These are phyloP conservation scores for Lepus europaeus DNA, from an alignment of 2,113 vertebrate genomes.

Conservation along the genomic window DNA sequence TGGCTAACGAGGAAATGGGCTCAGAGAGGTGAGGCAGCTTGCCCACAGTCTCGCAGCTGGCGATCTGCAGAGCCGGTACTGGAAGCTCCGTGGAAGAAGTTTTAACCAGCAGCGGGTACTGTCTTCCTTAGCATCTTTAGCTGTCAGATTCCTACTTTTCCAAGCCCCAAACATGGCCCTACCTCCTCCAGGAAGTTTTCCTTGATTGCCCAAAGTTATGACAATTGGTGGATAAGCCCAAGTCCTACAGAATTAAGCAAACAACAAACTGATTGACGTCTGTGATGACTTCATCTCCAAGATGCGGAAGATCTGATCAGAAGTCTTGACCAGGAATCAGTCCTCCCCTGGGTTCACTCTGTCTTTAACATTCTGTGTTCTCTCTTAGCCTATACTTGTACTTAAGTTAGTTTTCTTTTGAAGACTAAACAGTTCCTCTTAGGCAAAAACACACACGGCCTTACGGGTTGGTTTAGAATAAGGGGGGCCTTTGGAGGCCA, in stretches of 20 bases:
- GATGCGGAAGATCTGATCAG: too few relatives aligned
- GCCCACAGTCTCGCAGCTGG: not conserved
- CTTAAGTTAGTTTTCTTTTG: too few relatives aligned
- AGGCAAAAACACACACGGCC: too few relatives aligned
- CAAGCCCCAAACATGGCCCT: not conserved
- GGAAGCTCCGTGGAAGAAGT: not conserved
- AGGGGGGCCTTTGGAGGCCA: too few relatives aligned
- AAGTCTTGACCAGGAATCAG: too few relatives aligned
- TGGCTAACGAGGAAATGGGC: not conserved
- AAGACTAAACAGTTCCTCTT: too few relatives aligned
- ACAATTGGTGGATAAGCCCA: not conserved
- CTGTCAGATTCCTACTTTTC: not conserved
- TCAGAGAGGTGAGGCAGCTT: not conserved
- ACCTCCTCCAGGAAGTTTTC: slow-evolving; percentile 54
- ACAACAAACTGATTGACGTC: too few relatives aligned
- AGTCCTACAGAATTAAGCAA: not conserved
- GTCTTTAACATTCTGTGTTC: too few relatives aligned
- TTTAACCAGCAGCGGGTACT: not conserved
- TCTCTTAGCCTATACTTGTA: too few relatives aligned
- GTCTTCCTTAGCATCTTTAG: not conserved
- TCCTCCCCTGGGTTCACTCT: too few relatives aligned
- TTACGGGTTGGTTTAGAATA: too few relatives aligned
- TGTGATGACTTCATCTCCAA: too few relatives aligned
- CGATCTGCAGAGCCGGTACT: not conserved
- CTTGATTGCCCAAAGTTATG: not conserved